Base-by-base conservation (phyloP, 2,113 vertebrate species). In the Brachyistius frenatus region DNA sequence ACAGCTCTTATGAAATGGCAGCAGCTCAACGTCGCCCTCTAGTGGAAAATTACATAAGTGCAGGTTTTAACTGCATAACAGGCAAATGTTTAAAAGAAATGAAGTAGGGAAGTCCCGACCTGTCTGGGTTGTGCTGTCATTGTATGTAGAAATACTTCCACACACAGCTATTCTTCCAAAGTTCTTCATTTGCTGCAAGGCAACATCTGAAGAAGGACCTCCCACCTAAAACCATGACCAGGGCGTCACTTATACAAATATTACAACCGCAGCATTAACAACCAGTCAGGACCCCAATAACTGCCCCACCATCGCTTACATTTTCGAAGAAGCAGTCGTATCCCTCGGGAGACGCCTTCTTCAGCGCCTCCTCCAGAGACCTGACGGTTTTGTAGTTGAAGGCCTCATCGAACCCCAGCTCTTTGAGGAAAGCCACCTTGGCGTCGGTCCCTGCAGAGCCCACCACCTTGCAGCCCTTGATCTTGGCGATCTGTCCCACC, bases 301-400 rank as follows among this genome's bases (percentile, higher is more conserved):
- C 8, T 37, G 11, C 32, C 33, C 16, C 62, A 44, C 6, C 1
- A 4, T 1, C 11, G 13, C 74, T 81, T 90, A 97, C 96, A 8
- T 97, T 97, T 66, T 98, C 97, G 90, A 98, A 98, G 83, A 94
- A 96, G 81, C 96, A 97, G 89, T 97, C 94, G 0, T 97, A 98
- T 82, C 96, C 96, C 2, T 94, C 93, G 0, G 96, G 95, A 73
- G 96, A 94, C 3, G 95, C 96, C 36, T 94, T 91, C 68, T 1
- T 92, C 90, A 98, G 88, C 0, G 95, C 88, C 89, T 97, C 93
- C 76, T 95, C 95, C 89, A 97, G 85, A 36, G 96, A 97, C 0
- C 54, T 1, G 1, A 96, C 86, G 0, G 94, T 97, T 89, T 96
- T 98, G 79, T 98, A 98, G 93, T 98, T 97, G 93, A 98, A 96